Evolutionary conservation across 2,797 vertebrate species (phyloP).

Genomic region (Megalops cyprinoides): DNA sequence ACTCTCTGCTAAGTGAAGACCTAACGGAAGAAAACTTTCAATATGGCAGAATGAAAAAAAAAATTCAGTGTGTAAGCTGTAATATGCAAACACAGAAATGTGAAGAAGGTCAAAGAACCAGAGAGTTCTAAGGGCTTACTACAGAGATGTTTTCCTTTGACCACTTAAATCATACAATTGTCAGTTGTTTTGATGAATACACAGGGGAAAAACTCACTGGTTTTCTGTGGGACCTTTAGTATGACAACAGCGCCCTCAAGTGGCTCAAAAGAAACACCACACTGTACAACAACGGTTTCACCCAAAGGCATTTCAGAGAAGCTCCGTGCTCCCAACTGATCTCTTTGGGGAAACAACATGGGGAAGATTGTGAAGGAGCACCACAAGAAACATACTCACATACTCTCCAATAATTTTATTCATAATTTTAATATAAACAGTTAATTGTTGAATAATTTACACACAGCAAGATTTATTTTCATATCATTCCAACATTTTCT

Average conservation of each 20-base stretch:
- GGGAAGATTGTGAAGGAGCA: constrained; percentile 35
- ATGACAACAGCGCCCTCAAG: constrained; percentile 3
- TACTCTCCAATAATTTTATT: constrained; percentile 89
- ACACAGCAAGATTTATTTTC: constrained; percentile 86
- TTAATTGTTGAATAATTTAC: constrained; percentile 95
- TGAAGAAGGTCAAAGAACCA: neutral
- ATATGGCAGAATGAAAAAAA: neutral
- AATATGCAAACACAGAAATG: too few relatives aligned
- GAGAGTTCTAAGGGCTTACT: neutral
- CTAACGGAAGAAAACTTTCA: neutral
- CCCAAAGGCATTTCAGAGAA: neutral
- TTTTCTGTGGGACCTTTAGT: neutral
- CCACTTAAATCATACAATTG: neutral
- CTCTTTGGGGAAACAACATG: neutral
- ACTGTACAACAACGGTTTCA: neutral
- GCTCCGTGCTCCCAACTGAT: neutral
- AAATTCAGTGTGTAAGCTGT: neutral
- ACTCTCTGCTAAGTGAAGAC: too few relatives aligned
- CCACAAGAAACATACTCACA: constrained; percentile 57
- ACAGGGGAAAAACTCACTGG: neutral
- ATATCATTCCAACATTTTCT: constrained; percentile 85
- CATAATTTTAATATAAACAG: constrained; percentile 97
- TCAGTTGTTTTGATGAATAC: neutral
- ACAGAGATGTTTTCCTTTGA: neutral
- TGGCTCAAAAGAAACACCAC: neutral